phyloP scores from a whole-genome alignment of 2,113 vertebrate genomes.

The Heterochromis multidens region DNA sequence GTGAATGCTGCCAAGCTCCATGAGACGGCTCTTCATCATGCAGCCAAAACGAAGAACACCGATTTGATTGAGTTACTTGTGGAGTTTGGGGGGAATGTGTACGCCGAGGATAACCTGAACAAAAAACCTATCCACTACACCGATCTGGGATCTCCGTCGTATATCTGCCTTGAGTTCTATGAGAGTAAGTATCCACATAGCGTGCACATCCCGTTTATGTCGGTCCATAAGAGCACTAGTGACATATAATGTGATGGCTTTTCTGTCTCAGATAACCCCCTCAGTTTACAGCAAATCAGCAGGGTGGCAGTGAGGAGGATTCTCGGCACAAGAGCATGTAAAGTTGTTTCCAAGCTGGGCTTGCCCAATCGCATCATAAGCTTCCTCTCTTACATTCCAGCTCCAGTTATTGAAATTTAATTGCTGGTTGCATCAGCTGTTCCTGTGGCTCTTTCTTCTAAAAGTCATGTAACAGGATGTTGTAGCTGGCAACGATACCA shows the following conservation, averaged over 20 bases:
- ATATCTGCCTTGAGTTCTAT: conserved; percentile 82
- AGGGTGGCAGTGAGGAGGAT: conserved; percentile 78
- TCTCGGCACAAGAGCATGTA: conserved; percentile 69
- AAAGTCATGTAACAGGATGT: neutral
- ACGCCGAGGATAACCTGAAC: conserved; percentile 84
- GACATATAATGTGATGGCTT: neutral
- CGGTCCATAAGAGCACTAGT: neutral
- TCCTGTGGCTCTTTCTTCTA: neutral
- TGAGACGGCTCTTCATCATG: conserved; percentile 90
- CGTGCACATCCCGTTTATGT: neutral
- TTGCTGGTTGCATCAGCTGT: neutral
- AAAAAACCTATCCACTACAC: conserved; percentile 86
- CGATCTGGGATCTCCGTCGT: conserved; percentile 74
- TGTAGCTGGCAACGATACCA: neutral
- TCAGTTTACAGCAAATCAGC: conserved; percentile 86
- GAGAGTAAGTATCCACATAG: conserved; percentile 80
- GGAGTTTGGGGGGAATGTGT: conserved; percentile 88
- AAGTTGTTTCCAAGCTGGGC: conserved; percentile 75
- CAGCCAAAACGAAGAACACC: conserved; percentile 82
- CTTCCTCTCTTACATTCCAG: conserved; percentile 82
- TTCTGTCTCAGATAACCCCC: conserved; percentile 70
- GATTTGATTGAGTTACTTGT: conserved; percentile 88
- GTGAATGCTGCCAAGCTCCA: conserved; percentile 93
- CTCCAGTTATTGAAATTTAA: conserved; percentile 38
- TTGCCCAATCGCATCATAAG: conserved; percentile 81